Evolutionary conservation across 2,797 vertebrate species (phyloP), one percentile per base, ranked within the genome.

Genomic region (Allobates femoralis): DNA sequence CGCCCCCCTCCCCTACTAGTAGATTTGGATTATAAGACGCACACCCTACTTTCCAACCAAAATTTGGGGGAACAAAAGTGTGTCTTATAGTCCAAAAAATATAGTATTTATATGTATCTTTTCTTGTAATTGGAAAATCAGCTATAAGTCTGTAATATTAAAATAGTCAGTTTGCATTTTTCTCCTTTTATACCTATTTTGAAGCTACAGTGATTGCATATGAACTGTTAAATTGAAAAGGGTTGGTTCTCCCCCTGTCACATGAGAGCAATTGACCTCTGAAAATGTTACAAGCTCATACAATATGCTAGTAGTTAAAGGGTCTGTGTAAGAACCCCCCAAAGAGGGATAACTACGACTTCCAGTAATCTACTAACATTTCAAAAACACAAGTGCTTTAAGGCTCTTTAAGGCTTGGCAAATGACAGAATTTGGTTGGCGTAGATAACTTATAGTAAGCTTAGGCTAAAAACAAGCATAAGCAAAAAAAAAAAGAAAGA

Each of bases 291-390:
- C 23, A 62, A 12, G 60, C 60, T 30, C 66, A 12, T 3, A 69
- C 30, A 67, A 32, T 34, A 67, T 67, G 64, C 30, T 32, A 34
- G 32, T 10, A 37, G 66, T 69, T 37, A 37, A 37, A 69, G 32
- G 30, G 32, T 69, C 19, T 37, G 19, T 37, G 32, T 37, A 21
- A 69, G 66, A 69, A 34, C 32, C 4, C 32, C 66, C 12, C 19
- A 69, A 69, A 37, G 32, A 69, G 12, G 66, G 21, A 7, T 37
- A 67, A 67, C 14, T 14, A 71, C n/a, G 41, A n/a, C 23, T 41
- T 71, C 19, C 67, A 71, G 19, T n/a, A 41, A 71, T 71, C 19
- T 69, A 69, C 12, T 41, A 74, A 73, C 67, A n/a, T 71, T 71
- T 71, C 67, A 71, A 12, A 73, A 73, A 46, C 67, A 71, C 34